Base-by-base conservation (phyloP, 2,113 vertebrate genomes). In the Passer domesticus region DNA sequence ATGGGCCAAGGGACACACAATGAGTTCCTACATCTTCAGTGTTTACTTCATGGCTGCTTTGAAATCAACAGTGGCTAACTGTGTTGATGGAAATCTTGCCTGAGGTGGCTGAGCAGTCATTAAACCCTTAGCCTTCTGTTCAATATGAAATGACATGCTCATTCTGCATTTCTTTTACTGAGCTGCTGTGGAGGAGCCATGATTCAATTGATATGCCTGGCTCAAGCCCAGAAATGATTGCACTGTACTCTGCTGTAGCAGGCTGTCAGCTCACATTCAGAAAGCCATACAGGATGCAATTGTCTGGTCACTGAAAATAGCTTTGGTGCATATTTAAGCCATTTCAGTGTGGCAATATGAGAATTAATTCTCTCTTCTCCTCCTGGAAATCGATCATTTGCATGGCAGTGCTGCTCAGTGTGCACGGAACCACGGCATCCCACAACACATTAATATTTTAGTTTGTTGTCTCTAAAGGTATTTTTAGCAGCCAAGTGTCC, bases 241-340 rank as follows among this genome's bases (percentile, higher is more conserved):
- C 92, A 44, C 7, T 85, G 90, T 93, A 44, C 79, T 86, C 74
- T 44, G 75, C 91, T 47, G 56, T 7, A 86, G 90, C 90, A 47
- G 87, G 37, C 83, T 93, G 94, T 87, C 95, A 89, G 89, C 31
- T 94, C 41, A 14, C 83, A 62, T 81, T 78, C 92, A 86, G 15
- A 67, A 50, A 90, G 83, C 85, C 88, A 58, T 37, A 25, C 39
- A 78, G 68, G 93, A 86, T 44, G 74, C 91, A 75, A 87, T 92
- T 89, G 90, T 90, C 94, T 96, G 94, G 85, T 56, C 94, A 91
- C 91, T 15, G 3, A 73, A 95, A 96, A 93, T 47, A 92, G 83
- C 73, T 89, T 55, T 8, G 4, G 43, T 90, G 91, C 64, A 59
- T 94, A 90, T 82, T 95, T 93, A 82, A 94, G n/a, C 63, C 74